phyloP scores from a whole-genome alignment of 2,113 vertebrate genomes.

The Pipa parva region DNA sequence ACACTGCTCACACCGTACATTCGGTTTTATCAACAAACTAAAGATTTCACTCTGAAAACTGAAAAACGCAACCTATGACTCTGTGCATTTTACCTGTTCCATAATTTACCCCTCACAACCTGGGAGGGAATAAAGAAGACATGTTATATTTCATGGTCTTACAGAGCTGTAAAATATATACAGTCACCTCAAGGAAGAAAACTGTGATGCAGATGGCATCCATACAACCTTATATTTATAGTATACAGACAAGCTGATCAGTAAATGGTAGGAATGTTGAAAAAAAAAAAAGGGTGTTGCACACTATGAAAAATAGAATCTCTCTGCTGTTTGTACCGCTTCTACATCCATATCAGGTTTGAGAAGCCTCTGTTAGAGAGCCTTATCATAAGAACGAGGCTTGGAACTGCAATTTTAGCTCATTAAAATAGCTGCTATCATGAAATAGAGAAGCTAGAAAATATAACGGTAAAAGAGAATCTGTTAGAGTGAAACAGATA shows the following conservation, averaged over 20 bases:
- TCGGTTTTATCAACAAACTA: too few species aligned
- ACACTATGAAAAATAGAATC: not conserved
- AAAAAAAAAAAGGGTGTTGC: not conserved
- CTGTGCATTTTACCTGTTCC: too few species aligned
- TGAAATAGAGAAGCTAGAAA: not conserved
- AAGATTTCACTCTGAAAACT: too few species aligned
- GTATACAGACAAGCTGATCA: not conserved
- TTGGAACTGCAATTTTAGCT: not conserved
- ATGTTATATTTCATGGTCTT: too few species aligned
- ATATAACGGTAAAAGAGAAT: not conserved
- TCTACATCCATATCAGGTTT: not conserved
- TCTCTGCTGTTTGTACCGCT: not conserved
- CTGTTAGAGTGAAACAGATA: not conserved
- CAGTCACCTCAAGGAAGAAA: not conserved
- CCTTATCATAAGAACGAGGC: not conserved
- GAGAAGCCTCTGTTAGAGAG: not conserved
- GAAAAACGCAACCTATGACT: too few species aligned
- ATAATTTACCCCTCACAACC: too few species aligned
- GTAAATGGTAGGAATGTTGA: not conserved
- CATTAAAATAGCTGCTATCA: slow-evolving; percentile 5
- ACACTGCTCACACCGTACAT: too few species aligned
- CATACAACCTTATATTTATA: not conserved
- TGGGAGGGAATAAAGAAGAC: too few species aligned
- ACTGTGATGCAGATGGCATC: not conserved
- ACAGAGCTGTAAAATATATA: not conserved